Conservation (phyloP, 2,888 invertebrate genomes). For the Brenthis ino region DNA sequence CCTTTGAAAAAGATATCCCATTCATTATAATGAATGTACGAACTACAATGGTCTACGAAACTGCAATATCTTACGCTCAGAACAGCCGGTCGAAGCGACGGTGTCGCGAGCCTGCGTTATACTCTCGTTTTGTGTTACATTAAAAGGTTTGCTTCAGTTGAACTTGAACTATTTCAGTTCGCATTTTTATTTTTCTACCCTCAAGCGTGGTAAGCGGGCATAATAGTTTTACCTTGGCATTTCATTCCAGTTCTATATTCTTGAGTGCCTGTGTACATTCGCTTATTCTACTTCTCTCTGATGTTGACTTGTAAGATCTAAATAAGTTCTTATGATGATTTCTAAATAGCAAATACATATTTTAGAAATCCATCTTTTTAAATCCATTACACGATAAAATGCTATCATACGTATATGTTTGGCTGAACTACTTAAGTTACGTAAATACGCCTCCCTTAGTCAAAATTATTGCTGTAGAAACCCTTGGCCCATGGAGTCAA, state of each 20-base stretch:
- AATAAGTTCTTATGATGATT: slow-evolving; percentile 16
- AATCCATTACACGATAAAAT: no score
- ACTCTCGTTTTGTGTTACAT: slow-evolving; percentile 29
- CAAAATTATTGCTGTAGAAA: no score
- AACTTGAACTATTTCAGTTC: slow-evolving; percentile 40
- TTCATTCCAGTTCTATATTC: slow-evolving; percentile 28
- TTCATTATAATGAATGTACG: slow-evolving; percentile 45
- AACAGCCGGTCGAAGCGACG: slow-evolving; percentile 11
- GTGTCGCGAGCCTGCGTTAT: slow-evolving; percentile 17
- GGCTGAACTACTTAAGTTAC: no score
- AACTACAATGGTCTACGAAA: slow-evolving; percentile 43
- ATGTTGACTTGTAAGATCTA: background rate
- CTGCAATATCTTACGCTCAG: slow-evolving; percentile 46
- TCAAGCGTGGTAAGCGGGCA: slow-evolving; percentile 20
- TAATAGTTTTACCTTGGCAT: slow-evolving; percentile 37
- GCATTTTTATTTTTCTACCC: slow-evolving; percentile 27
- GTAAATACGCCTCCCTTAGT: no score
- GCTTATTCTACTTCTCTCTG: background rate
- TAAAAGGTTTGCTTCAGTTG: slow-evolving; percentile 35
- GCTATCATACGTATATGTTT: no score
- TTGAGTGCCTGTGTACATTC: slow-evolving; percentile 16
- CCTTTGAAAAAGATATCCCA: slow-evolving; percentile 45
- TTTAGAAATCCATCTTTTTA: no score
- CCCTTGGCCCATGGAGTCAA: no score
- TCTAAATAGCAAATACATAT: no score